These are phyloP conservation scores for Erynnis tages DNA, from an alignment of 2,888 invertebrate genomes.

Conservation along the genomic window DNA sequence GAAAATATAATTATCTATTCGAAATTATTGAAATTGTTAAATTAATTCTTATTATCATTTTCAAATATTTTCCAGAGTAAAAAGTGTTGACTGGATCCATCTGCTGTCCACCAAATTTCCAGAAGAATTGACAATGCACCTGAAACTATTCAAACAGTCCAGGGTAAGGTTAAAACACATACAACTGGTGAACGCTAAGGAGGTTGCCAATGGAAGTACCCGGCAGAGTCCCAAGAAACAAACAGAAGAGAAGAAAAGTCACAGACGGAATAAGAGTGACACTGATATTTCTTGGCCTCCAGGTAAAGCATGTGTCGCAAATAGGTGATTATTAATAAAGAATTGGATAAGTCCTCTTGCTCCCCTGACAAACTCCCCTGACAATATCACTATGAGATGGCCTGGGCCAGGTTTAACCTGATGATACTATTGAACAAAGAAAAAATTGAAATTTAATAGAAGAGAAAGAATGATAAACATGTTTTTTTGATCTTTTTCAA, in stretches of 20 bases:
- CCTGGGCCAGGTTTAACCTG: no score
- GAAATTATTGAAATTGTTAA: background rate
- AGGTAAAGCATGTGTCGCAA: no score
- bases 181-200: slow-evolving; percentile 68
- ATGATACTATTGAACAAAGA: no score
- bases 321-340: no score
- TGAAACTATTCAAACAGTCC: slow-evolving; percentile 92
- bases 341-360: no score
- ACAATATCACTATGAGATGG: no score
- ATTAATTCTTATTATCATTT: no score
- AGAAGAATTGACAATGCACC: slow-evolving; percentile 94
- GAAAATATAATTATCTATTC: background rate
- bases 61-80: slow-evolving; percentile 67
- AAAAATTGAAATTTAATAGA: no score
- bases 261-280: slow-evolving; percentile 87
- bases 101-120: slow-evolving; percentile 93
- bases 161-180: slow-evolving; percentile 76
- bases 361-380: no score
- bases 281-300: slow-evolving; percentile 86
- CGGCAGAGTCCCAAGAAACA: slow-evolving; percentile 65
- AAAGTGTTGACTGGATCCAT: slow-evolving; percentile 95
- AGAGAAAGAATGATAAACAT: no score
- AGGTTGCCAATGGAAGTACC: slow-evolving; percentile 62
- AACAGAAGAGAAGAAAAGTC: slow-evolving; percentile 74
- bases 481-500: no score